Base-by-base conservation (phyloP, 2,888 invertebrate genomes). In the Strigamia transsilvanica region DNA sequence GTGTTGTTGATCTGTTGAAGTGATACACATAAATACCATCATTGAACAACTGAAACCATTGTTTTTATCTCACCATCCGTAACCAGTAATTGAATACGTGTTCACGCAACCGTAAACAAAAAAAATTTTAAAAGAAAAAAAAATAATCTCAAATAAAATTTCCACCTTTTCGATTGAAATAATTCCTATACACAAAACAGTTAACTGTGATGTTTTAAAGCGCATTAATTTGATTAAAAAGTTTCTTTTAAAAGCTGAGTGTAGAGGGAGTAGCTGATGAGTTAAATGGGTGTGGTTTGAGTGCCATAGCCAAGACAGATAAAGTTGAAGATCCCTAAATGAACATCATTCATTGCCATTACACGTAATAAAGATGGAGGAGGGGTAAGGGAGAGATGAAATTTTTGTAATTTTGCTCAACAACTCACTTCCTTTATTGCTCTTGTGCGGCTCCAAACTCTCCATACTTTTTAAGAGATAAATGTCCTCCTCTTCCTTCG, bases 391-490 rank as follows among this genome's bases (percentile, higher is more conserved):
- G 46, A 27, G 32, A 81, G 13, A 13, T 42, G 7, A 42, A 42
- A 15, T 46, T 46, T 46, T 23, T 21, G 7, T 9, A 77, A 1
- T 15, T 15, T 21, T 15, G n/a, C 27, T 34, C 38, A 79, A 80
- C 21, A 61, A 85, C 84, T 56, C 84, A 84, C 83, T 85, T 84
- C 38, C 83, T 82, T 84, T 85, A n/a, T 80, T 80, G 23, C 79
- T 46, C 15, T 82, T 82, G 23, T 38, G 38, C 15, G 85, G 84
- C 82, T 84, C 84, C 46, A 85, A 79, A 81, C 80, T 83, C 83
- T 84, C 84, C 83, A 84, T 84, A 79, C 85, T 85, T 83, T 82
- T 84, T 73, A 85, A 81, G n/a, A 85, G 82, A 81, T 83, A 80
- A 81, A 83, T 82, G 51, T 83, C 81, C 27, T 83, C 83, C 84